Evolutionary conservation across 2,797 vertebrate genomes (phyloP).

Genomic region (Myotis pilosus): DNA sequence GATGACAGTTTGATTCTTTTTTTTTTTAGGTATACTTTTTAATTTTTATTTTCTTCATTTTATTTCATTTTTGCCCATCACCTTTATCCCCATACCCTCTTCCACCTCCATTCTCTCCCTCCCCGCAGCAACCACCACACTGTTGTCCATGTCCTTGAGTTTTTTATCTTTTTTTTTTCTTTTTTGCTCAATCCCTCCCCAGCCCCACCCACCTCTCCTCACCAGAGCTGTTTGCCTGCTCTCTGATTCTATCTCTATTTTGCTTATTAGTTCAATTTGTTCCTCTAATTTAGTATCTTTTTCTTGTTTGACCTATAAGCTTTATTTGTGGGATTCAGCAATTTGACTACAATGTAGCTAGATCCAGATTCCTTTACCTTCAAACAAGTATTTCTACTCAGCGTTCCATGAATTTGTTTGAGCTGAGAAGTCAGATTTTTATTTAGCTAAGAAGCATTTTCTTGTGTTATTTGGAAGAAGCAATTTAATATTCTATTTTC

Average conservation of each 20-base stretch:
- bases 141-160: not conserved
- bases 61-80: not conserved
- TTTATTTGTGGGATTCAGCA: not conserved
- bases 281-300: not conserved
- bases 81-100: not conserved
- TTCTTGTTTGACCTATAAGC: not conserved
- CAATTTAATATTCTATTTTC: not conserved
- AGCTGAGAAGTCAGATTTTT: not conserved
- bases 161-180: not conserved
- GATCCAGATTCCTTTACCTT: not conserved
- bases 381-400: not conserved
- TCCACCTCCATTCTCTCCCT: not conserved
- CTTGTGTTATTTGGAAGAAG: not conserved
- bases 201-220: not conserved
- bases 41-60: not conserved
- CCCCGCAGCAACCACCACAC: not conserved
- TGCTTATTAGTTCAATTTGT: not conserved
- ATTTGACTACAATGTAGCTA: not conserved
- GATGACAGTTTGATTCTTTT: not conserved
- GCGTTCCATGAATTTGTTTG: not conserved
- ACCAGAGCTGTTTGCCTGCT: not conserved
- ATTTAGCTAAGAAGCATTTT: not conserved
- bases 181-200: not conserved
- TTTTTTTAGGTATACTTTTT: not conserved
- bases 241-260: not conserved